Conservation (phyloP, 2,113 vertebrate species). For the Apeltes quadracus region DNA sequence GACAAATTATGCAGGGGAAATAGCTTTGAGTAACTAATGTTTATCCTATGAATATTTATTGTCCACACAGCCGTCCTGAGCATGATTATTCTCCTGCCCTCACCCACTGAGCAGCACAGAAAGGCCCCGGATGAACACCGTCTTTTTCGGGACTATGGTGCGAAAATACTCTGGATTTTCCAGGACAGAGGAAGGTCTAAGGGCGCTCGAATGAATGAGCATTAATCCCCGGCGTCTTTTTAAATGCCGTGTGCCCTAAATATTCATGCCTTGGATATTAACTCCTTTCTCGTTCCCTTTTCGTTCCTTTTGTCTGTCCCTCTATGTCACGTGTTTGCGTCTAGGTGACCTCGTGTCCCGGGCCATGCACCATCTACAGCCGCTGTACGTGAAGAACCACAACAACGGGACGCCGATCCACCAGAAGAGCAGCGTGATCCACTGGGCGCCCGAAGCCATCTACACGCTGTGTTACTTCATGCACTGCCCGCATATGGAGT, state of each 20-base stretch:
- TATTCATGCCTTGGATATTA: constrained; percentile 8
- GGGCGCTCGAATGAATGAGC: constrained; percentile 43
- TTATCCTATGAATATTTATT: constrained; percentile 66
- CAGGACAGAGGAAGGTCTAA: constrained; percentile 43
- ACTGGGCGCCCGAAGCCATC: constrained; percentile 96
- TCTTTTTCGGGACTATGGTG: constrained; percentile 38
- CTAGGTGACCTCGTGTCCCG: constrained; percentile 94
- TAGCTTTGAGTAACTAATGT: constrained; percentile 47
- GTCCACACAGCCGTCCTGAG: constrained; percentile 26
- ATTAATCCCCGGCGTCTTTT: constrained; percentile 45
- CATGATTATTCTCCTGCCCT: constrained; percentile 19
- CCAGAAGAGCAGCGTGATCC: constrained; percentile 84
- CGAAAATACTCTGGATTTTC: constrained; percentile 43
- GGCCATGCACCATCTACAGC: constrained; percentile 96
- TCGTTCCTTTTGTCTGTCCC: neutral
- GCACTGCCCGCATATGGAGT: constrained; percentile 98
- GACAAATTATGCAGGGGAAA: constrained; percentile 53
- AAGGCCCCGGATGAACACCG: constrained; percentile 32
- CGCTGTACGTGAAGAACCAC: constrained; percentile 88
- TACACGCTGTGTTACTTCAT: constrained; percentile 99
- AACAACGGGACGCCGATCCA: constrained; percentile 91
- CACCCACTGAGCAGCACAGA: constrained; percentile 21
- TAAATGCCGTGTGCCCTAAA: constrained; percentile 52
- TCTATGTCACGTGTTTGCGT: constrained; percentile 5
- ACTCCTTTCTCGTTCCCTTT: neutral